Base-by-base conservation (phyloP, 2,797 vertebrate species). In the Paguma larvata region DNA sequence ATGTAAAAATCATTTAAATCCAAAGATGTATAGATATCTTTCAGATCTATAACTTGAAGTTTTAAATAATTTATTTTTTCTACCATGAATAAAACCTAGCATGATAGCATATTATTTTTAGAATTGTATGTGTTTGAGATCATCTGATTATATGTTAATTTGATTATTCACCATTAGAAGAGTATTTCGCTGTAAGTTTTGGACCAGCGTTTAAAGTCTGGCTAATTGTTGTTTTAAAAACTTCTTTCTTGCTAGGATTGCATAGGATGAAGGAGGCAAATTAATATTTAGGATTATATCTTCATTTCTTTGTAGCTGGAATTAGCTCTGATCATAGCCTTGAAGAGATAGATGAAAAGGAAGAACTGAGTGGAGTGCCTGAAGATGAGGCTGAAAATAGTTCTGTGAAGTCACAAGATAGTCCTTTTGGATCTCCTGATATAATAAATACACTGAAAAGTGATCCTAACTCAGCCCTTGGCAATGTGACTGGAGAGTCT, bases 291-390 rank as follows among this genome's bases (percentile, higher is more conserved):
- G 93, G 67, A 96, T 88, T 96, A 5, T 97, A 30, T 97, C 78
- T 96, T 63, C 34, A 34, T 97, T 97, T 96, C 53, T 96, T 97
- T 94, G 16, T 98, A 99, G 99, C 96, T 79, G 98, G 95, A 87
- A 92, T 98, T 82, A 98, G 98, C 97, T 97, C 98, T 87, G 98
- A 98, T 95, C 98, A 97, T 88, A 99, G 98, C 95, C 98, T 99
- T 98, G 99, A 99, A 97, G 99, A 99, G 98, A 99, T 99, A 89
- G 99, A 98, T 98, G 99, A 99, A 98, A 99, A 99, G 94, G 99
- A 99, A 95, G 99, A 99, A 98, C 98, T 98, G 10, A 94, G 91
- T 68, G 97, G 98, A 38, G 97, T 98, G 34, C 89, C 97, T 62
- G 97, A 73, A 89, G 89, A 97, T 75, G 98, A 98, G 77, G 80